phyloP scores from a whole-genome alignment of 2,113 vertebrate species.

The Xiphophorus couchianus region DNA sequence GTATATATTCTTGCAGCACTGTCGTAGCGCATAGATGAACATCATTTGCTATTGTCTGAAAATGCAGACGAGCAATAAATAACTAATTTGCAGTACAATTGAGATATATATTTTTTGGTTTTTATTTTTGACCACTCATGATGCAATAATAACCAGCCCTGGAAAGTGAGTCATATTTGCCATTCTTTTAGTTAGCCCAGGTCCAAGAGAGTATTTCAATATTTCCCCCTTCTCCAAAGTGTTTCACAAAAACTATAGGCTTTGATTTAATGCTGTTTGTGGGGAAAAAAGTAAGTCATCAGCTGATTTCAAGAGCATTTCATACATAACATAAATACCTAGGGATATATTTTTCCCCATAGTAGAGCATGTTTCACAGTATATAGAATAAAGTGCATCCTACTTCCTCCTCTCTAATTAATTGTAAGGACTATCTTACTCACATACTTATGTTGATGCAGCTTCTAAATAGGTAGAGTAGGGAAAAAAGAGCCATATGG shows the following conservation, averaged over 20 bases:
- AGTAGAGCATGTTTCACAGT: conserved; percentile 56
- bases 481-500: conserved; percentile 80
- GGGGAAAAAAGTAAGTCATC: conserved; percentile 56
- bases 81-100: background rate
- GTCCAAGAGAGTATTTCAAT: conserved; percentile 64
- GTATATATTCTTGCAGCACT: background rate
- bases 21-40: background rate
- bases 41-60: background rate
- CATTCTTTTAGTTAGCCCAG: conserved; percentile 46
- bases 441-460: conserved; percentile 75
- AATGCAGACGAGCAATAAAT: background rate
- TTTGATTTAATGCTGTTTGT: conserved; percentile 68
- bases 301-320: conserved; percentile 79
- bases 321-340: conserved; percentile 72
- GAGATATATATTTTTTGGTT: background rate
- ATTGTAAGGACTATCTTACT: conserved; percentile 74
- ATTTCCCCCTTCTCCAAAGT: conserved; percentile 48
- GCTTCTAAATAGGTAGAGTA: conserved; percentile 77
- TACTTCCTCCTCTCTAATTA: conserved; percentile 77
- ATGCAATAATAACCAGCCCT: background rate
- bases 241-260: conserved; percentile 42
- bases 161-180: background rate
- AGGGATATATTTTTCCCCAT: conserved; percentile 58
- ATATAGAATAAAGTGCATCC: conserved; percentile 58
- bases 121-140: background rate